Evolutionary conservation across 2,888 invertebrate genomes (phyloP), one percentile per base, ranked within the genome.

Genomic region (Tenthredo mesomela): DNA sequence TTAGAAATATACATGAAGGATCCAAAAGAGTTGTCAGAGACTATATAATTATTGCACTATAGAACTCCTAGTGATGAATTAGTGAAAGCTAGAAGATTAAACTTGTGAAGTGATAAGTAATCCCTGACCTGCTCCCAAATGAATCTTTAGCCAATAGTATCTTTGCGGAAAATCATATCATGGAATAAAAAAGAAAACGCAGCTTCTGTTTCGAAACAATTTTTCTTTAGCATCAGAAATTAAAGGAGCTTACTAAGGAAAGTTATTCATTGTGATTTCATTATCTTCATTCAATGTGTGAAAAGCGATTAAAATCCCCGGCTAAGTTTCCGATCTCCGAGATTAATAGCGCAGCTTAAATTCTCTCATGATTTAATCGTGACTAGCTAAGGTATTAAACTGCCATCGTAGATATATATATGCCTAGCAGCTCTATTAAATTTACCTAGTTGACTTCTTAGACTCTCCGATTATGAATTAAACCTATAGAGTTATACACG

Each of bases 401-500:
- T 58, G 80, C 61, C 10, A 40, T 80, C 15, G 61, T 77, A 21
- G 9, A 25, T 33, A 67, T 33, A n/a, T 33, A 67, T 33, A 33
- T 67, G 29, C 4, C 25, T 15, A 43, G 21, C 40, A 43, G 80
- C 65, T 80, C 65, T 80, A 61, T 80, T 80, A 80, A 40, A 29
- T 77, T n/a, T 54, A 54, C 54, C 80, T 82, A 40, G 67, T 82
- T 82, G 67, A 43, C 67, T 80, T 80, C 58, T 40, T 2, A 25
- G 21, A 33, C 40, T 61, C 70, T 82, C 47, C 67, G 47, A 82
- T 82, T 67, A 82, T 67, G 82, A 67, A 82, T 82, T 61, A 61
- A 9, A 80, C 12, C 58, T 18, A 61, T 40, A 61, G 58, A 61
- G 58, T 61, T 37, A 37, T 58, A 80, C 80, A 58, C 61, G 21